Evolutionary conservation across 2,797 vertebrate species (phyloP).

Genomic region (Epinephelus malabaricus): DNA sequence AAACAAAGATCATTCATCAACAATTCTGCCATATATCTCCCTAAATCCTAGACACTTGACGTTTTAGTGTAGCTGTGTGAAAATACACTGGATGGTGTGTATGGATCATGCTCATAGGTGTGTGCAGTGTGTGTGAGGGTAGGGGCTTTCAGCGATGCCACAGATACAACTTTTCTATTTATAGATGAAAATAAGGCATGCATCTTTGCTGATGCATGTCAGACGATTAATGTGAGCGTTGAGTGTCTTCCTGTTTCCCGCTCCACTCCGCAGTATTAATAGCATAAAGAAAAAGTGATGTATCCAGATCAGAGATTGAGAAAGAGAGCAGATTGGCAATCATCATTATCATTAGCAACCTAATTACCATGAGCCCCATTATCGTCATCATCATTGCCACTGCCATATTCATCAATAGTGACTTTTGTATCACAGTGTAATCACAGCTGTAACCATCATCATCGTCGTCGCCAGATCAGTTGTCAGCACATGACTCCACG

Average conservation of each 20-base stretch:
- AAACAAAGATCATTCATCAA: too few relatives aligned
- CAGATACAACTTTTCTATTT: conserved; percentile 65
- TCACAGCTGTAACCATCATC: conserved; percentile 31
- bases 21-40: too few relatives aligned
- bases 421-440: conserved; percentile 21
- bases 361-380: conserved; percentile 50
- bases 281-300: conserved; percentile 27
- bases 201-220: conserved; percentile 54
- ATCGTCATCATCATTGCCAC: conserved; percentile 24
- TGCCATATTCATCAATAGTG: conserved; percentile 42
- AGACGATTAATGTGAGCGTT: conserved; percentile 46
- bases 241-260: conserved; percentile 1
- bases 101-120: conserved; percentile 8
- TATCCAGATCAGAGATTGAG: conserved; percentile 14
- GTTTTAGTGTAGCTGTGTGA: background rate
- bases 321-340: conserved; percentile 41
- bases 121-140: conserved; percentile 12
- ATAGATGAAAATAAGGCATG: conserved; percentile 54
- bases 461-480: conserved; percentile 11
- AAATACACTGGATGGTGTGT: background rate
- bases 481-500: conserved; percentile 10
- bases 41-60: too few relatives aligned
- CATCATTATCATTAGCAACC: conserved; percentile 52
- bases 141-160: conserved; percentile 18
- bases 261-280: background rate